Base-by-base conservation (phyloP, 2,113 vertebrate species). In the Hydrolagus affinis region DNA sequence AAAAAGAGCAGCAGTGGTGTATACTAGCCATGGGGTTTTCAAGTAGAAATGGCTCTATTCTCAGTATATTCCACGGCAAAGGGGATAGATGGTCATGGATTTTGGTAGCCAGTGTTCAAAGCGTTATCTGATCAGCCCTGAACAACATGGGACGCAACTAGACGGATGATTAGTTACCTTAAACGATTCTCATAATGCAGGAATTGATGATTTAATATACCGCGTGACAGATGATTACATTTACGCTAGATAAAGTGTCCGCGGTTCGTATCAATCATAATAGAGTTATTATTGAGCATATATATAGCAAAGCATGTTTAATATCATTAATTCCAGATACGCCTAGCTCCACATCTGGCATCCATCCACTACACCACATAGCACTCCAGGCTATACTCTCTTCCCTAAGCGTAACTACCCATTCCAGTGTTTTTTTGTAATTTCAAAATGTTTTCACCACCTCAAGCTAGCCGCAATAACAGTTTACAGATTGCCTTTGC, bases 251-350 rank as follows among this genome's bases (percentile, higher is more conserved):
- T 96, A 95, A 96, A 95, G 94, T 93, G 94, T 94, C 93, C 94
- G 94, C 91, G 93, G 94, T 92, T 93, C 92, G 92, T 95, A 97
- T 97, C 96, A 96, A 97, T 99, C 97, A 96, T 95, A 96, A 96
- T 93, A 92, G 94, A 96, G 96, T 96, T 96, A 96, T 98, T 96
- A 97, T 96, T 95, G 95, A 96, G 95, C 93, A 96, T 97, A 95
- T 96, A 96, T 97, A 95, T 96, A 96, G 94, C 94, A 95, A 96
- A 94, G 94, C 95, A 95, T 97, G 96, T 96, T 96, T 98, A 96
- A 97, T 96, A 94, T 96, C 95, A 97, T 98, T 98, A 97, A 96
- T 96, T 96, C 94, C 94, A 96, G 95, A 96, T 97, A 96, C 95
- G 94, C 93, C 93, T 94, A 93, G 94, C 92, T 92, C 93, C 94